These are phyloP conservation scores for Beroe forskalii DNA, from an alignment of 37 sponge, comb jelly and placozoan genomes.

Conservation along the genomic window DNA sequence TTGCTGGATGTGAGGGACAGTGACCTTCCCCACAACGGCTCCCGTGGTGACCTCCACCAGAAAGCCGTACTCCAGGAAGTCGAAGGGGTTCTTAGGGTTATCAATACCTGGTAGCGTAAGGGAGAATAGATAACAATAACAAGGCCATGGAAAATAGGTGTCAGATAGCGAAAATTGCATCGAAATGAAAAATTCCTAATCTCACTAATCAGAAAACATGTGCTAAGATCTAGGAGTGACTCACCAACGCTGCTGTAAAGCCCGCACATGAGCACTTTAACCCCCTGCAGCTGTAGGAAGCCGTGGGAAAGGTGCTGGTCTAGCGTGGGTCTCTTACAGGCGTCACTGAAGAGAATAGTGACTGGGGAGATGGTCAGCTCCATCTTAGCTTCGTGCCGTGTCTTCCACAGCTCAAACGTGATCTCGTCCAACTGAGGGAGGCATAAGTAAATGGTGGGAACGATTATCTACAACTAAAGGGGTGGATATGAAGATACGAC, in stretches of 20 bases:
- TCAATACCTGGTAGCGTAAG: conserved; percentile 45
- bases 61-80: conserved; percentile 57
- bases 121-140: too few relatives aligned
- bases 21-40: conserved; percentile 23
- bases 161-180: too few relatives aligned
- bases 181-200: too few relatives aligned
- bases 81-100: conserved; percentile 63
- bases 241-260: conserved; percentile 19
- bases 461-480: too few relatives aligned
- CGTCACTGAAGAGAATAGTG: conserved; percentile 35
- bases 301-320: conserved; percentile 28
- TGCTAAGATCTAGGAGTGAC: too few relatives aligned
- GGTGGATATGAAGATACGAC: not conserved
- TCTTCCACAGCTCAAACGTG: conserved; percentile 24
- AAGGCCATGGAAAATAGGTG: too few relatives aligned
- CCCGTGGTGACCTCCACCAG: conserved; percentile 28
- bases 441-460: too few relatives aligned
- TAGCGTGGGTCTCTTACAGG: not conserved
- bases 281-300: conserved; percentile 45
- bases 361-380: conserved; percentile 45
- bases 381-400: conserved; percentile 49
- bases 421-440: conserved; percentile 36
- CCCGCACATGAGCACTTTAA: conserved; percentile 44
- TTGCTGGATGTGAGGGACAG: conserved; percentile 50
- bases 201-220: too few relatives aligned